Conservation (phyloP, 2,797 vertebrate genomes). For the Smutsia gigantea region DNA sequence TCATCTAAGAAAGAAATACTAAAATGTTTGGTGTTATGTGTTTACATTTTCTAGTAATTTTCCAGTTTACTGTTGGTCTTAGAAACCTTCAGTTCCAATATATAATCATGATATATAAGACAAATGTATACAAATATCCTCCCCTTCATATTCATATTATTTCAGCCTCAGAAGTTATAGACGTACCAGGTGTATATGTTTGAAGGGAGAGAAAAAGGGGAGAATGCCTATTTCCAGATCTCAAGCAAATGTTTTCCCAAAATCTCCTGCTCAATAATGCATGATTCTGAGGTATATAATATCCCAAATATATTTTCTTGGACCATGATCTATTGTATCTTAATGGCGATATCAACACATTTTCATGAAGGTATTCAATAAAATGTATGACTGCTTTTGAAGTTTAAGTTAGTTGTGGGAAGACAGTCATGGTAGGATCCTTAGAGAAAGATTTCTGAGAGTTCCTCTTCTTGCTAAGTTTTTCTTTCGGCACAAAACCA, state of each 20-base stretch:
- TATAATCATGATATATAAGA: not conserved
- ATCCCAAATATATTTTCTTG: not conserved
- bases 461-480: not conserved
- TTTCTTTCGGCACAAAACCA: slow-evolving; percentile 34
- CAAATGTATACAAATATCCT: not conserved
- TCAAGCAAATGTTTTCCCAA: not conserved
- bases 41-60: not conserved
- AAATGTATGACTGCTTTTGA: not conserved
- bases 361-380: not conserved
- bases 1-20: not conserved
- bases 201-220: not conserved
- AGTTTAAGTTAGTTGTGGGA: not conserved
- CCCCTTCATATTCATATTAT: not conserved
- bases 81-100: not conserved
- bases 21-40: not conserved
- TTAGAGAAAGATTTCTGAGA: not conserved
- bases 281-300: not conserved
- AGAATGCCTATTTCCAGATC: not conserved
- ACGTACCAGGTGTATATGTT: not conserved
- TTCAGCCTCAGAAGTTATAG: not conserved
- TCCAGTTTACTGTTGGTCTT: not conserved
- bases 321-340: not conserved
- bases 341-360: not conserved
- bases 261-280: not conserved
- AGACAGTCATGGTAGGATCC: not conserved